A percentile compares a stretch with the other conserved stretches of the same genome.
Evolutionary conservation across 2,797 vertebrate genomes (phyloP).

Genomic region (Pseudochirops cupreus): DNA sequence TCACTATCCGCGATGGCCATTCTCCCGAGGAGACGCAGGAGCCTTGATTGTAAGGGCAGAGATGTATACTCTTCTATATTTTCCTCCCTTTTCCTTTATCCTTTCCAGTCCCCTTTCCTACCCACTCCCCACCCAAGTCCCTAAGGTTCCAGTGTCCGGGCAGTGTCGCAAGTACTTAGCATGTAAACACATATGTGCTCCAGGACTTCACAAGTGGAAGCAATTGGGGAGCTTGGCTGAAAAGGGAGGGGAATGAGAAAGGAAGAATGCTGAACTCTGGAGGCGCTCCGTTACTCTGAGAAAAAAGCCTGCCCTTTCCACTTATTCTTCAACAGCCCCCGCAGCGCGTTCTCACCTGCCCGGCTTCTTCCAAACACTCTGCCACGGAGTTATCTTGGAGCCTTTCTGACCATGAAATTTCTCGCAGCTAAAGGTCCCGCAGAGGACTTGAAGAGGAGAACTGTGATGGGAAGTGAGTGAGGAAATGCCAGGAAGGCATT

Average conservation of each 20-base stretch:
- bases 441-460: rapidly evolving
- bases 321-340: background rate
- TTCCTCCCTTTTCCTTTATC: background rate
- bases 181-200: background rate
- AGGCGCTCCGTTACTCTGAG: no score
- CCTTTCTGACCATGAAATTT: background rate
- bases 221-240: background rate
- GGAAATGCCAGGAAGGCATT: background rate
- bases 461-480: background rate
- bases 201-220: slow-evolving; percentile 9
- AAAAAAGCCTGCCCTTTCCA: background rate
- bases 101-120: background rate
- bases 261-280: background rate
- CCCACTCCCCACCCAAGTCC: background rate
- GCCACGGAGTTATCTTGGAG: background rate
- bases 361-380: slow-evolving; percentile 10
- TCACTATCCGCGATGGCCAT: background rate
- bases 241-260: background rate
- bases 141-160: background rate
- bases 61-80: background rate
- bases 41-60: background rate
- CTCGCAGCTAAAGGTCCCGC: background rate
- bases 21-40: background rate
- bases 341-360: background rate
- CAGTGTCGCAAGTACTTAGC: background rate